Evolutionary conservation across 1,140 invertebrate species (phyloP).

Genomic region (Aphis craccivora): DNA sequence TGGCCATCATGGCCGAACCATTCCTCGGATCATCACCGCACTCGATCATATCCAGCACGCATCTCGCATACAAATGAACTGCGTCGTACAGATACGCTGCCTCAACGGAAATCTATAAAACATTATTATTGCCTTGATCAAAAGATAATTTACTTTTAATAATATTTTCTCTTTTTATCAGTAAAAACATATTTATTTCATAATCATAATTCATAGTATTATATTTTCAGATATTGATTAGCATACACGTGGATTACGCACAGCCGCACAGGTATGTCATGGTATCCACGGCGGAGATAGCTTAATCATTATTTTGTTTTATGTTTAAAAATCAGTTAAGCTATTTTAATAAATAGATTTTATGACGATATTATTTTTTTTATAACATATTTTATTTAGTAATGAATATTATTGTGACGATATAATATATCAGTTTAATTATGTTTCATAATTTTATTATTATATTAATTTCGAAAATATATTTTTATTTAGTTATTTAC

Average conservation of each 20-base stretch:
- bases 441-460: not conserved
- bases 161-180: not conserved
- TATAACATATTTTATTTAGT: not conserved
- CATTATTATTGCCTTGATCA: not conserved
- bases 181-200: not conserved
- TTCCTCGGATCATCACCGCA: conserved; percentile 73
- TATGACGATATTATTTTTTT: not conserved
- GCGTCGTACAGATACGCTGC: conserved; percentile 92
- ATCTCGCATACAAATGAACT: conserved; percentile 82
- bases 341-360: not conserved
- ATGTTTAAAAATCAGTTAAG: not conserved
- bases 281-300: not conserved
- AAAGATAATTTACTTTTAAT: not conserved
- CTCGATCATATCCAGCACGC: conserved; percentile 74
- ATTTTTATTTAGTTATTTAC: too few species aligned
- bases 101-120: conserved; percentile 83
- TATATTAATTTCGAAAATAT: not conserved
- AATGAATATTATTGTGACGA: not conserved
- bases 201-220: not conserved
- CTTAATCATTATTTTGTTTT: not conserved
- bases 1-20: conserved; percentile 75
- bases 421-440: not conserved
- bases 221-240: not conserved
- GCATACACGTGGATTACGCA: not conserved
- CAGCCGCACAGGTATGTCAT: not conserved